phyloP scores from a whole-genome alignment of 1,140 invertebrate genomes.

The Trichonephila clavata region DNA sequence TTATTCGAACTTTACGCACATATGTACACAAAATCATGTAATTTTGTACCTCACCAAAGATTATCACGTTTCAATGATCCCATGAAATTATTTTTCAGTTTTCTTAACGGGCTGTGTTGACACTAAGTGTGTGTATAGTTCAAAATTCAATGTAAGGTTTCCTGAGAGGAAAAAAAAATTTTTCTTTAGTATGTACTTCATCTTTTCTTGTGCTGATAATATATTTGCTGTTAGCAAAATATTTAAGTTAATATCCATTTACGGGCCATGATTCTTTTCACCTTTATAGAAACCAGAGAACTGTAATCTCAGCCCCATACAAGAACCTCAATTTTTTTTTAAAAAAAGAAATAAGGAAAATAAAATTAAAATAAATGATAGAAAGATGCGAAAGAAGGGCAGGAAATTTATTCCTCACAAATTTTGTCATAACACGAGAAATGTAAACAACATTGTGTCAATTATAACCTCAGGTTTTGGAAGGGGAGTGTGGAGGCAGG shows the following conservation, averaged over 20 bases:
- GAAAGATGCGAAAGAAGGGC: neutral
- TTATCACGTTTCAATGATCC: too few species aligned
- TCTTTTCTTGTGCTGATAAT: neutral
- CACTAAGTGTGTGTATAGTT: neutral
- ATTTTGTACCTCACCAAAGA: too few species aligned
- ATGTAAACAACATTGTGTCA: conserved; percentile 21
- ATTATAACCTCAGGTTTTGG: neutral
- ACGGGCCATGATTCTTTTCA: neutral
- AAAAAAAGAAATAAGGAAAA: too few species aligned
- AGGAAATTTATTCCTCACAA: neutral
- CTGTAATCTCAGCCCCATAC: neutral
- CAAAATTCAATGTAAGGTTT: too few species aligned
- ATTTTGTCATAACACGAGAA: neutral
- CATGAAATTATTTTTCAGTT: neutral
- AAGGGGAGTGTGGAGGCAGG: neutral
- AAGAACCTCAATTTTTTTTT: too few species aligned
- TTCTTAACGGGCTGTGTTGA: neutral
- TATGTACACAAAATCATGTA: too few species aligned
- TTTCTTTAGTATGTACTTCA: neutral
- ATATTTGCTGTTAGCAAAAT: neutral
- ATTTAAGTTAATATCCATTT: neutral
- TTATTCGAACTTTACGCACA: too few species aligned
- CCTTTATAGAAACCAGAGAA: neutral
- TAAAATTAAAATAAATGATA: too few species aligned
- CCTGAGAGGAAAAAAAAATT: neutral